Percentiles rank a stretch among this genome's conserved stretches.
phyloP scores from a whole-genome alignment of 1,140 invertebrate genomes.

The Drosophila rufa region DNA sequence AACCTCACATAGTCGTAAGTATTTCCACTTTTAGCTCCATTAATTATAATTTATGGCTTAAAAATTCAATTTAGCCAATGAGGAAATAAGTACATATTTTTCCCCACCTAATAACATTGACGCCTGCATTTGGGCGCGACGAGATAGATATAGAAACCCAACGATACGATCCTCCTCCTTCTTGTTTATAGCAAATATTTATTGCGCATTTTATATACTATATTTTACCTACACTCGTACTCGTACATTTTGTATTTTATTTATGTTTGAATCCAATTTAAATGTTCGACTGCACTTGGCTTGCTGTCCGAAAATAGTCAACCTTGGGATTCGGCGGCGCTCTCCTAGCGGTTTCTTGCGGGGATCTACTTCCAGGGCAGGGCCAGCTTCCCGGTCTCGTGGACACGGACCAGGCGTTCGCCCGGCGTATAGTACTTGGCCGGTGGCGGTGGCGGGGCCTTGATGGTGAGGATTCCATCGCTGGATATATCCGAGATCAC shows the following conservation, averaged over 20 bases:
- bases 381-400: conserved; percentile 77
- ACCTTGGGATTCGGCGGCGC: conserved; percentile 55
- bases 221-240: conserved; percentile 36
- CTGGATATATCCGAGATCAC: conserved; percentile 90
- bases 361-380: conserved; percentile 75
- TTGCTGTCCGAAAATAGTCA: conserved; percentile 68
- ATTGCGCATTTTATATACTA: conserved; percentile 73
- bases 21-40: not conserved
- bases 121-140: conserved; percentile 34
- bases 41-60: conserved; percentile 1
- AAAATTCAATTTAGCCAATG: not conserved
- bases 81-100: conserved; percentile 8
- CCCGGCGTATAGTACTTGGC: conserved; percentile 71
- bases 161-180: conserved; percentile 1
- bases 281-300: conserved; percentile 53
- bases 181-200: conserved; percentile 46
- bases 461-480: conserved; percentile 91
- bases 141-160: conserved; percentile 2
- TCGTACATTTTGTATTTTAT: conserved; percentile 44
- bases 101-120: conserved; percentile 19
- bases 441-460: conserved; percentile 87
- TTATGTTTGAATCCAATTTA: conserved; percentile 60
- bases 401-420: conserved; percentile 68
- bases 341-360: conserved; percentile 2
- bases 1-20: not conserved